These are phyloP conservation scores for Synergus laeviventris DNA, from an alignment of 2,888 invertebrate species.

Conservation along the genomic window DNA sequence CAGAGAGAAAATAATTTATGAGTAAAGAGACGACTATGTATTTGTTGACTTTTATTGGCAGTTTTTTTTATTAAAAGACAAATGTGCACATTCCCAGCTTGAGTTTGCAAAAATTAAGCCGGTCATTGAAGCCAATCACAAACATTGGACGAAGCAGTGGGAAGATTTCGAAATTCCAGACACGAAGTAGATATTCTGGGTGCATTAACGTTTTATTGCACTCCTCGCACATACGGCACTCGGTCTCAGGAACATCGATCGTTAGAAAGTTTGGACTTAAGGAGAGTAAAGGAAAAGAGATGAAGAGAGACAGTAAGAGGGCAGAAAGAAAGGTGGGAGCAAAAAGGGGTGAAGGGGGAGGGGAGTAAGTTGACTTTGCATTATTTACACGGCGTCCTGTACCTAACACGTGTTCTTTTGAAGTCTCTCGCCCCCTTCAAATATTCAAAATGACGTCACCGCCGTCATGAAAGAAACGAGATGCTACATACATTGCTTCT, in stretches of 20 bases:
- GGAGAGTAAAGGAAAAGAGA: constrained; percentile 33
- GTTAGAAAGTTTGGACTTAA: constrained; percentile 57
- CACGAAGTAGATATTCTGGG: constrained; percentile 61
- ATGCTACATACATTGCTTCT: constrained; percentile 42
- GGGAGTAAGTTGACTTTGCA: constrained; percentile 75
- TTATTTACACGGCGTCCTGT: constrained; percentile 75
- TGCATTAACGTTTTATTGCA: constrained; percentile 68
- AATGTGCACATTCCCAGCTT: no score
- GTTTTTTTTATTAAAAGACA: no score
- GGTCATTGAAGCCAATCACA: constrained; percentile 50
- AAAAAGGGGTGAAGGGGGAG: constrained; percentile 43
- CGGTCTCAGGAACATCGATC: constrained; percentile 65
- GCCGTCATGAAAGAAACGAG: constrained; percentile 69
- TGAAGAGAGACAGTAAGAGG: constrained; percentile 41
- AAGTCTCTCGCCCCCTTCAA: constrained; percentile 74
- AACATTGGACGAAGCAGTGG: constrained; percentile 23
- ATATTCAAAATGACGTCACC: constrained; percentile 75
- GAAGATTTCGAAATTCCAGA: constrained; percentile 63
- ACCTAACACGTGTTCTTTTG: constrained; percentile 76
- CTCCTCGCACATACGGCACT: constrained; percentile 58
- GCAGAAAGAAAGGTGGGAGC: constrained; percentile 43
- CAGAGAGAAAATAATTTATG: no score
- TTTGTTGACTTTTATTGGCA: no score
- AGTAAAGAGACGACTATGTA: no score
- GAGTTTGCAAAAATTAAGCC: background rate